Percentiles rank a stretch among this genome's conserved stretches.
These are phyloP conservation scores for Hirtodrosophila confusa DNA, from an alignment of 2,888 invertebrate species.

Conservation along the genomic window DNA sequence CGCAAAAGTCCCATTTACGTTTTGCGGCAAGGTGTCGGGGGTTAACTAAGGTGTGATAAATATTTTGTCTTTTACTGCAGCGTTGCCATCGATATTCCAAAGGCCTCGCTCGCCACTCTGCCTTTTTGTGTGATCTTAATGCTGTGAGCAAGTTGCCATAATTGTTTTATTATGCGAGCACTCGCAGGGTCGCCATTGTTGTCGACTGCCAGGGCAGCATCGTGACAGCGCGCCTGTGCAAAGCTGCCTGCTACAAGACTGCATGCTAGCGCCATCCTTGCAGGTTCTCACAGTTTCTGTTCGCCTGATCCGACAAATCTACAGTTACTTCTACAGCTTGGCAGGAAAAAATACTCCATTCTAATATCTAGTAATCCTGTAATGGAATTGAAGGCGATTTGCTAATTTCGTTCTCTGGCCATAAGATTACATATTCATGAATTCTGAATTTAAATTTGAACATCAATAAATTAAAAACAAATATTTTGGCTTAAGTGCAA, in stretches of 20 bases:
- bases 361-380: no score
- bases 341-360: background rate
- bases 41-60: slow-evolving; percentile 81
- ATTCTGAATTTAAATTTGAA: no score
- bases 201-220: slow-evolving; percentile 39
- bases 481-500: no score
- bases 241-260: slow-evolving; percentile 36
- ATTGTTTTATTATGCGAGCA: slow-evolving; percentile 71
- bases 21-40: slow-evolving; percentile 72
- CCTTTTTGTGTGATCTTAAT: slow-evolving; percentile 34
- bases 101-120: slow-evolving; percentile 42
- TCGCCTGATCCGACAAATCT: background rate
- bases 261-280: slow-evolving; percentile 21
- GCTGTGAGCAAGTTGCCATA: slow-evolving; percentile 62
- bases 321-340: background rate
- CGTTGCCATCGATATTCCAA: slow-evolving; percentile 55
- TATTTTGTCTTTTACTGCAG: slow-evolving; percentile 55
- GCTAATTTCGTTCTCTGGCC: no score
- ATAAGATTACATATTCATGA: no score
- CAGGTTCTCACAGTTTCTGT: slow-evolving; percentile 19
- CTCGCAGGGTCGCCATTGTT: slow-evolving; percentile 33
- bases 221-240: slow-evolving; percentile 46
- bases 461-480: no score
- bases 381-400: no score
- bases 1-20: slow-evolving; percentile 41